These are phyloP conservation scores for Cistogaster globosa DNA, from an alignment of 2,888 invertebrate species.

Conservation along the genomic window DNA sequence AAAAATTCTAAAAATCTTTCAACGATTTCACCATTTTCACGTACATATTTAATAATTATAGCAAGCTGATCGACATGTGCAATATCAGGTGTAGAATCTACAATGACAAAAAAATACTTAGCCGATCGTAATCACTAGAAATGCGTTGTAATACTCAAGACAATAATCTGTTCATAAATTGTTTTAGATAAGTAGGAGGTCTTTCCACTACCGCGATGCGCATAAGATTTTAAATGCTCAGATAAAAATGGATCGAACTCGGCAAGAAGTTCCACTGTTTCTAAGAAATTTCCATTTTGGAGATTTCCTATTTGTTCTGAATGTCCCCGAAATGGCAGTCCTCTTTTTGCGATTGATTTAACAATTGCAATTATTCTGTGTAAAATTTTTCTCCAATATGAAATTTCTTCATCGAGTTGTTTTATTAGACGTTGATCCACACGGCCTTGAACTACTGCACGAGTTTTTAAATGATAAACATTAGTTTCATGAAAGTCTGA, in stretches of 20 bases:
- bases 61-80: conserved; percentile 24
- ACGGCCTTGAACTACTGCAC: too few relatives aligned
- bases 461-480: too few relatives aligned
- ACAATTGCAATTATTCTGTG: conserved; percentile 36
- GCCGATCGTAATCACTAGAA: conserved; percentile 7
- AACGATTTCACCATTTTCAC: conserved; percentile 13
- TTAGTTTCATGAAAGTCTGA: too few relatives aligned
- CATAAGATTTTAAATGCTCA: conserved; percentile 38
- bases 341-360: conserved; percentile 37
- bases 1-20: conserved; percentile 22
- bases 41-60: conserved; percentile 9
- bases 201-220: conserved; percentile 23
- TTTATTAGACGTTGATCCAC: neutral
- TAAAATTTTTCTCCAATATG: conserved; percentile 38
- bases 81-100: conserved; percentile 39
- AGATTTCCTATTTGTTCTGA: conserved; percentile 23
- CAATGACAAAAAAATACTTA: conserved; percentile 9
- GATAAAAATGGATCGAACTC: conserved; percentile 37
- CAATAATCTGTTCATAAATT: conserved; percentile 30
- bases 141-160: conserved; percentile 17
- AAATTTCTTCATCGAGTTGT: conserved; percentile 24
- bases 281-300: conserved; percentile 34
- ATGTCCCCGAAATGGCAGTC: conserved; percentile 34
- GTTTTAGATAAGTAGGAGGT: conserved; percentile 35
- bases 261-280: conserved; percentile 22